These are phyloP conservation scores for Peromyscus attwateri DNA, from an alignment of 2,797 vertebrate species.

Conservation along the genomic window DNA sequence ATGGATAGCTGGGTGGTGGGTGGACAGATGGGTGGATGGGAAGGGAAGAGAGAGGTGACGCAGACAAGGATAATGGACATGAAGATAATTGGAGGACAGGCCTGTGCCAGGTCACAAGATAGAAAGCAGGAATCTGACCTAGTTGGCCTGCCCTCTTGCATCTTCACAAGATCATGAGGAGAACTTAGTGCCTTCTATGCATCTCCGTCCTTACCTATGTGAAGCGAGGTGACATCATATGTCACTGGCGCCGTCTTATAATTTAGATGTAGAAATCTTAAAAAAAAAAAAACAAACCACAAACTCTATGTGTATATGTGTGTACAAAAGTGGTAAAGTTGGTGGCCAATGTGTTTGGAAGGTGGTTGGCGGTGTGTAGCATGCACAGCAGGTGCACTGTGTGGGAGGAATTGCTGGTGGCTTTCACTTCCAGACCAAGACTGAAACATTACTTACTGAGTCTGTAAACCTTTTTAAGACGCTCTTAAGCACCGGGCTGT, in stretches of 20 bases:
- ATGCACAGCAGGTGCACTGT: conserved; percentile 67
- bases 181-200: conserved; percentile 91
- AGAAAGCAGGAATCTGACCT: conserved; percentile 74
- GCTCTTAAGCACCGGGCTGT: conserved; percentile 89
- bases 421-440: conserved; percentile 87
- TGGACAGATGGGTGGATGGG: neutral
- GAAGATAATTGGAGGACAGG: conserved; percentile 46
- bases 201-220: conserved; percentile 87
- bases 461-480: conserved; percentile 89
- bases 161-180: conserved; percentile 86
- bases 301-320: conserved; percentile 62
- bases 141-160: conserved; percentile 83
- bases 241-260: conserved; percentile 81
- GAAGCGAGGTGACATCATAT: conserved; percentile 84
- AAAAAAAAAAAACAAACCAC: conserved; percentile 53
- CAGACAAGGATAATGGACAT: neutral
- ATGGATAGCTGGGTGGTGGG: neutral
- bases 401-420: conserved; percentile 79
- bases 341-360: conserved; percentile 60
- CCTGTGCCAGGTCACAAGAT: conserved; percentile 77
- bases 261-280: conserved; percentile 81
- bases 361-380: conserved; percentile 71
- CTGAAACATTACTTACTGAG: conserved; percentile 85
- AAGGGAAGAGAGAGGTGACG: neutral
- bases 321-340: conserved; percentile 66